These are phyloP conservation scores for Congeria kusceri DNA, from an alignment of 2,888 invertebrate genomes.

Conservation along the genomic window DNA sequence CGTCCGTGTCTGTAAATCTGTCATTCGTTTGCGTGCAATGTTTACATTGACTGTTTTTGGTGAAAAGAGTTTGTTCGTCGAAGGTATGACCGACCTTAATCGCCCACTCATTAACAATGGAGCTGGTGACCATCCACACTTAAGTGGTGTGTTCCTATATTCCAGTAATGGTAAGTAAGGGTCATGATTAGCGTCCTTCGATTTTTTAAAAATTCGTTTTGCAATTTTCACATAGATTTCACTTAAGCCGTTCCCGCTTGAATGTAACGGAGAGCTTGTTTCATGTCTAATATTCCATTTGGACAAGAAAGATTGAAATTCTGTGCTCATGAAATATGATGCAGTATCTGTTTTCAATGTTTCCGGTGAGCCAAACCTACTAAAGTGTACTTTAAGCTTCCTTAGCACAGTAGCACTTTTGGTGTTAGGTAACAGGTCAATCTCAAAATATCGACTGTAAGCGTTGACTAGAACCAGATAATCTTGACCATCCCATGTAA, in stretches of 20 bases:
- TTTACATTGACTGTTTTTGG: too few species aligned
- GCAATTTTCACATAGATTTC: constrained; percentile 3
- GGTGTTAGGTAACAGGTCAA: constrained; percentile 47
- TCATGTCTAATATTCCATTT: neutral
- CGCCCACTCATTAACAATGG: too few species aligned
- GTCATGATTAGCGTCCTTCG: too few species aligned
- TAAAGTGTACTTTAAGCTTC: constrained; percentile 58
- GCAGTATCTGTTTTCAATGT: constrained; percentile 1
- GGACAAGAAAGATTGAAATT: neutral
- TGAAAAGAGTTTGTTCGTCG: too few species aligned
- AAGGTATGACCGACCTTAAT: too few species aligned
- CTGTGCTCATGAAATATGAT: neutral
- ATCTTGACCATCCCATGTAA: neutral
- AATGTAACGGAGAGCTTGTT: neutral
- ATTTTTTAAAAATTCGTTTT: neutral
- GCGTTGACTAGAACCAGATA: neutral
- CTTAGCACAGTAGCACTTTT: constrained; percentile 36
- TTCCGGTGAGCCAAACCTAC: constrained; percentile 29
- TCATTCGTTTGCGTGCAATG: too few species aligned
- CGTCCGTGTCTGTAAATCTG: too few species aligned
- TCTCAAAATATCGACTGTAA: constrained; percentile 28
- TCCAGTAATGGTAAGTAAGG: too few species aligned
- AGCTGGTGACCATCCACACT: too few species aligned
- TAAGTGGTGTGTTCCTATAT: too few species aligned
- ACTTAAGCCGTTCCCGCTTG: constrained; percentile 2